Percentiles rank a stretch among this genome's conserved stretches.
These are phyloP conservation scores for Actinia equina DNA, from an alignment of 64 coral and sea anemone genomes.

Conservation along the genomic window DNA sequence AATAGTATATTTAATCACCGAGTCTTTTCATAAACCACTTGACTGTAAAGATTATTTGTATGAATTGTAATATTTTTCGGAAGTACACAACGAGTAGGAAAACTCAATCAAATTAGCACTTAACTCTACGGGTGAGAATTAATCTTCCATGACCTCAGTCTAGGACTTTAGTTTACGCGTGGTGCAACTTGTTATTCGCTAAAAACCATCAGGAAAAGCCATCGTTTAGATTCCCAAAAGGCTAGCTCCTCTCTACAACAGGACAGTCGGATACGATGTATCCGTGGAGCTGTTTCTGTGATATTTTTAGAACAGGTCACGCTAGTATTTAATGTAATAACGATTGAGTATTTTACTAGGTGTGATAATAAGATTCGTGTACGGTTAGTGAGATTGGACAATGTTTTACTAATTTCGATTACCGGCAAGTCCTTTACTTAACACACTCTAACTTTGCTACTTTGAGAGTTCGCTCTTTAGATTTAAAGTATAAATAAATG, in stretches of 20 bases:
- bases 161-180: neutral
- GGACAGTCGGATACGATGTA: neutral
- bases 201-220: neutral
- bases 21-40: too few species aligned
- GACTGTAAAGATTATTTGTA: neutral
- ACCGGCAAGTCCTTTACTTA: neutral
- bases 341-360: neutral
- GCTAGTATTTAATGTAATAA: neutral
- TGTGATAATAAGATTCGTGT: neutral
- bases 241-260: neutral
- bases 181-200: neutral
- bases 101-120: neutral
- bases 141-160: constrained; percentile 2
- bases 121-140: neutral
- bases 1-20: neutral
- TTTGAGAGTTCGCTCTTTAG: neutral
- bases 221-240: neutral
- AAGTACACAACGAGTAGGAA: neutral
- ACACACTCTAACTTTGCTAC: neutral
- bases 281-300: neutral
- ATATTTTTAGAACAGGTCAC: neutral
- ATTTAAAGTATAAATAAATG: neutral
- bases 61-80: neutral
- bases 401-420: neutral
- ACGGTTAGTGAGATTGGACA: neutral